Base-by-base conservation (phyloP, 2,888 invertebrate genomes). In the Drosophila melanosoma region DNA sequence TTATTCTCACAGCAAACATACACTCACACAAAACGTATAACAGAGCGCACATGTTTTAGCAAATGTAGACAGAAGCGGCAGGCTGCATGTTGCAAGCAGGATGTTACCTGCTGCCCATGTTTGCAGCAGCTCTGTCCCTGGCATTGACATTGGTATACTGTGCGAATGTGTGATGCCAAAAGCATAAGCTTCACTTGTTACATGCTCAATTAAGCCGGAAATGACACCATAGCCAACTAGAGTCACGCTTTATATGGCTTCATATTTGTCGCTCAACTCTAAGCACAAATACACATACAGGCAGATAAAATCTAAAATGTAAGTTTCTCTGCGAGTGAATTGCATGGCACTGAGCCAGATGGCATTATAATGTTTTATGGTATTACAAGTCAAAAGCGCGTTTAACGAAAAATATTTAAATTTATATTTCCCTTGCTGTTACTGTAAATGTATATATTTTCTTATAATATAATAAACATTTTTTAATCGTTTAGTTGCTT, bases 181-280 rank as follows among this genome's bases (percentile, higher is more conserved):
- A 82, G 81, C 83, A 70, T 76, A 71, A 85, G 86, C 81, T 86
- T 59, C 81, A 71, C 80, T 87, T 76, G 87, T 87, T 87, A 90
- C 85, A 90, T 65, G 90, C 90, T 82, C 90, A 90, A 87, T 87
- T 87, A 87, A 87, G 80, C 87, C 74, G 75, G 71, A 90, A 87
- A 84, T 89, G 78, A 78, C 88, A 75, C 86, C 88, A 81, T 78
- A 77, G 86, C 86, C 89, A 90, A 85, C 85, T 84, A 72, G 78
- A 90, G 84, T 87, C 87, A 83, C 77, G 77, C 74, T 89, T 89
- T 90, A 67, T 86, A 84, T 82, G 82, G 80, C 79, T 76, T 69
- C 66, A 69, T 68, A 76, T 79, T 73, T 75, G 68, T 61, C 67
- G 66, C 57, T 52, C 48, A 70, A 42, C 65, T 74, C 26, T 48